Evolutionary conservation across 2,797 vertebrate genomes (phyloP), one percentile per base, ranked within the genome.

Genomic region (Tenualosa ilisha): DNA sequence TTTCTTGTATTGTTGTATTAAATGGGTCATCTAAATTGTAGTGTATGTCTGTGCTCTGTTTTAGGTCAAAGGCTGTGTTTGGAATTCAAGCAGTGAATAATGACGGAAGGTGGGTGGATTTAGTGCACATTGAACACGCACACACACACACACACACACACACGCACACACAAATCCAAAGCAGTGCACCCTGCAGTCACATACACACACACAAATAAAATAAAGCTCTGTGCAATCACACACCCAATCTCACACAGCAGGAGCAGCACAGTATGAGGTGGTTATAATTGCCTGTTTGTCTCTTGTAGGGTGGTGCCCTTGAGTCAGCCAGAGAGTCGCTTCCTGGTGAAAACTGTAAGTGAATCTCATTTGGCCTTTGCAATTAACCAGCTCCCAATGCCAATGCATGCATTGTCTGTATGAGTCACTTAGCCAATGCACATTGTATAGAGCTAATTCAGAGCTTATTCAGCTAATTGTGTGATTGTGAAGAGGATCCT

Each of bases 321-420:
- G 84, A 96, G 96, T 85, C 94, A 94, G 20, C 95, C 96, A 87
- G 94, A 95, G 49, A 97, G 96, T 89, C 92, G 95, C 49, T 95
- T 94, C 87, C 89, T 96, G 79, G 93, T 99, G 46, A 99, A 99
- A 96, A 98, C 97, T n/a, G 98, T 99, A 93, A 96, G 97, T 94
- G 85, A 15, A 22, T 82, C 46, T 43, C 37, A 43, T 75, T 20
- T 75, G 15, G 31, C 15, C 68, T 43, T 40, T 43, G 37, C 15
- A 22, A 75, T 75, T 40, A 43, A 13, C 15, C 40, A 24, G n/a
- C 22, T 24, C n/a, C 59, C 22, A 24, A 63, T n/a, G n/a, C 7
- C 59, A 24, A 20, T 56, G 54, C 54, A 63, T 24, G 6, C 2
- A 24, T 24, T 24, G n/a, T 6, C 4, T 56, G 17, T 22, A 6